phyloP scores from a whole-genome alignment of 2,888 invertebrate species.

The Crematogaster levior region DNA sequence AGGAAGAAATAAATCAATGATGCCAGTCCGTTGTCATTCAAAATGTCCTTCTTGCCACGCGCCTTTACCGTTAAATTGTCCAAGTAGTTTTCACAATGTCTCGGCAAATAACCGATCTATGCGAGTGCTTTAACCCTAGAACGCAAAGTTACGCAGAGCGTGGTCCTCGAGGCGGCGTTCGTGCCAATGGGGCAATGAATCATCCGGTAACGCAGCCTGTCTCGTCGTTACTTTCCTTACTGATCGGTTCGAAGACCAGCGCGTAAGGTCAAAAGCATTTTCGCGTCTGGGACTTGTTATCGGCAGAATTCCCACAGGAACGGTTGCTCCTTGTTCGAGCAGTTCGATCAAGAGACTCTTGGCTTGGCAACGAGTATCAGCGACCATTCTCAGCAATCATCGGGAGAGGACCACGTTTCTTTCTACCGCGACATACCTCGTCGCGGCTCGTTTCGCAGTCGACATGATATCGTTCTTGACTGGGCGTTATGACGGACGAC shows the following conservation, averaged over 20 bases:
- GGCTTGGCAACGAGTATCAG: conserved; percentile 11
- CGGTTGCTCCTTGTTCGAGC: conserved; percentile 11
- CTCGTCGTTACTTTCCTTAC: conserved; percentile 73
- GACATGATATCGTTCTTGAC: conserved; percentile 41
- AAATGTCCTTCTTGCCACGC: background rate
- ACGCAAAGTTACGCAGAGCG: conserved; percentile 23
- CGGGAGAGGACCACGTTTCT: conserved; percentile 24
- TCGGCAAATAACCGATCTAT: conserved; percentile 64
- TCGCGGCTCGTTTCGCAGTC: conserved; percentile 58
- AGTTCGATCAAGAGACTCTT: conserved; percentile 10
- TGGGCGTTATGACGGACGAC: conserved; percentile 25
- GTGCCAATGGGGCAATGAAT: conserved; percentile 70
- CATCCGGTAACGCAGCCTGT: conserved; percentile 74
- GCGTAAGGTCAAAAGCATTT: conserved; percentile 69
- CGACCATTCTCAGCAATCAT: conserved; percentile 1
- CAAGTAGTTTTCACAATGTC: conserved; percentile 66
- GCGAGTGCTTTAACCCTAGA: conserved; percentile 34
- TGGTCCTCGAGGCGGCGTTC: conserved; percentile 54
- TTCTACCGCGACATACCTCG: conserved; percentile 37
- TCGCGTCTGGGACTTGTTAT: conserved; percentile 28
- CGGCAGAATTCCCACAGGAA: conserved; percentile 21
- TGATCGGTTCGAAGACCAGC: conserved; percentile 59
- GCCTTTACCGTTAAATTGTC: conserved; percentile 69
- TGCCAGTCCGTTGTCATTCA: conserved; percentile 34
- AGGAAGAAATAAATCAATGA: conserved; percentile 19